Base-by-base conservation (phyloP, 2,888 invertebrate genomes). In the Pseudococcus viburni region DNA sequence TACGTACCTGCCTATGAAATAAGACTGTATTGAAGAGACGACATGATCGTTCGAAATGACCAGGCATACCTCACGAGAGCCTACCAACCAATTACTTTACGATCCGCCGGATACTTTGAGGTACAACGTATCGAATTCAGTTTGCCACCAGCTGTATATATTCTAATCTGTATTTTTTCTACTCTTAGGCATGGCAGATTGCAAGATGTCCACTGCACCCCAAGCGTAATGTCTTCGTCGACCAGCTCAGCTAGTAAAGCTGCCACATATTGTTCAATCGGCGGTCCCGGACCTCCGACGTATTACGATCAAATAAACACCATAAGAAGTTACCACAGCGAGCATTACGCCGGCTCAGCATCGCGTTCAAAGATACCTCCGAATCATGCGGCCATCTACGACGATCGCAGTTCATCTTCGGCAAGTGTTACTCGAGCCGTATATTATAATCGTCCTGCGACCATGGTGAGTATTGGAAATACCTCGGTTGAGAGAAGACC, bases 161-260 rank as follows among this genome's bases (percentile, higher is more conserved):
- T 51, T 51, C 12, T 12, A n/a, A 59, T 59, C n/a, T 8, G 55
- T 59, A 12, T n/a, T n/a, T n/a, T 3, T 59, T 59, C n/a, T n/a
- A 59, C 68, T 59, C 7, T 11, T 80, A 89, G 89, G 64, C 88
- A 88, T 85, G 88, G 86, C 39, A 88, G 89, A 88, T 73, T 85
- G 51, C 77, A 51, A 19, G 89, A 85, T 39, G 33, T 51, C 39
- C 89, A 84, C 19, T 85, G 84, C 17, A 85, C 89, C 48, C 59
- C 15, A 19, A 89, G 77, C 59, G 88, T 73, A 26, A 86, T 64
- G 39, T 89, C 89, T n/a, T 89, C 89, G 42, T 88, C 89, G 26
- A 89, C 88, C 88, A 89, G 89, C 51, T 89, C 89, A 26, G 88
- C 85, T 77, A 88, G 88, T 17, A 64, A 64, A n/a, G 77, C 33